Evolutionary conservation across 1,140 invertebrate species (phyloP).

Genomic region (Zaprionus capensis): DNA sequence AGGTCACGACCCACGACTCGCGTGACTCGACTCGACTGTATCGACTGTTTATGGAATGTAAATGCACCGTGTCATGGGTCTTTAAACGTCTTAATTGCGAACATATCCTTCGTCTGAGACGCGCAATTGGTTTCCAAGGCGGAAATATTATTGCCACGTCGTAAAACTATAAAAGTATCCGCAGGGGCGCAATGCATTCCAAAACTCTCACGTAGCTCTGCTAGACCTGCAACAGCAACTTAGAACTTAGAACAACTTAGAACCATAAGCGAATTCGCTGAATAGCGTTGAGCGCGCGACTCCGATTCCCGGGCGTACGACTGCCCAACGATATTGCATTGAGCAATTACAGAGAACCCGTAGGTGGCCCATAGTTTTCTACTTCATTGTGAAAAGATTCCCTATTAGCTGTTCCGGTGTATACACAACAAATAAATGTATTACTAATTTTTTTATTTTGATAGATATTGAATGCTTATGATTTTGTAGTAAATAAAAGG

Average conservation of each 20-base stretch:
- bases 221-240: constrained; percentile 21
- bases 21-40: constrained; percentile 70
- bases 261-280: constrained; percentile 68
- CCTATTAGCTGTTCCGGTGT: constrained; percentile 61
- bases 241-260: constrained; percentile 48
- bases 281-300: constrained; percentile 65
- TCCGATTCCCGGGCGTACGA: constrained; percentile 71
- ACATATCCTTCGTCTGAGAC: constrained; percentile 71
- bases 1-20: constrained; percentile 59
- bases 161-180: constrained; percentile 82
- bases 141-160: constrained; percentile 83
- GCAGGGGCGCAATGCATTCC: constrained; percentile 61
- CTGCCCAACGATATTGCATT: constrained; percentile 54
- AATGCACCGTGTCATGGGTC: constrained; percentile 81
- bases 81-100: constrained; percentile 79
- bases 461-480: too few species aligned
- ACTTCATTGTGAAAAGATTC: constrained; percentile 60
- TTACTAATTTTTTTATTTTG: neutral
- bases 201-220: constrained; percentile 10
- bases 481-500: too few species aligned
- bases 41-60: constrained; percentile 73
- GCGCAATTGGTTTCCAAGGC: constrained; percentile 77
- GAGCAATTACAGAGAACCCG: constrained; percentile 59
- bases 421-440: neutral
- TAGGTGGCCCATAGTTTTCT: constrained; percentile 54